These are phyloP conservation scores for Philantomba maxwellii DNA, from an alignment of 2,113 vertebrate genomes.

Conservation along the genomic window DNA sequence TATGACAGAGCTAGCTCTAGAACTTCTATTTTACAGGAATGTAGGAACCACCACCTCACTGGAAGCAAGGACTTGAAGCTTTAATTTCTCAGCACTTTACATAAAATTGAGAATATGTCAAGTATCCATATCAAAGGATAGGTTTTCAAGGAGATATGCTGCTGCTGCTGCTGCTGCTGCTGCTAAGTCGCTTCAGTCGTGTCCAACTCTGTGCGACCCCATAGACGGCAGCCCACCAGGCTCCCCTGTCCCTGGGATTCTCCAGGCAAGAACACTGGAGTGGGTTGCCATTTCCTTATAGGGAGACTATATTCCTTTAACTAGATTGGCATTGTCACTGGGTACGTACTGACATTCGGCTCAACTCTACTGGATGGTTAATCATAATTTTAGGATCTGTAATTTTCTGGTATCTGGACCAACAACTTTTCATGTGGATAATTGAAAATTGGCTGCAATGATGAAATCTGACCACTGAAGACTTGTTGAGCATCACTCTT, in stretches of 20 bases:
- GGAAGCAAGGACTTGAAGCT: not conserved
- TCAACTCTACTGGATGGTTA: not conserved
- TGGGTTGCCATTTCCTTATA: not conserved
- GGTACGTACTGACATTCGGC: not conserved
- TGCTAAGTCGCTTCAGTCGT: no score
- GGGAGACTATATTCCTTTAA: slow-evolving; percentile 9
- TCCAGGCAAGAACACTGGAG: no score
- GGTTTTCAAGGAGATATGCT: not conserved
- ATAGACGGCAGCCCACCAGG: no score
- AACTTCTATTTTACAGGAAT: not conserved
- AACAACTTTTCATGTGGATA: not conserved
- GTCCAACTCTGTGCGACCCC: no score
- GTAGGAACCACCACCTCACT: not conserved
- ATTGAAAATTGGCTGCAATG: slow-evolving; percentile 48
- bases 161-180: no score
- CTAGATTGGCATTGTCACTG: not conserved
- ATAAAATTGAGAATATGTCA: slow-evolving; percentile 16
- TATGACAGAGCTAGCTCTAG: not conserved
- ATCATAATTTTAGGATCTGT: slow-evolving; percentile 10
- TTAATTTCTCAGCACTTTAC: not conserved
- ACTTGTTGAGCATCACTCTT: not conserved
- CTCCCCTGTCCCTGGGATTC: no score
- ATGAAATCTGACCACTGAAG: slow-evolving; percentile 26
- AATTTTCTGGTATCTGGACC: not conserved
- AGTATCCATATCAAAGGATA: slow-evolving; percentile 24